Conservation (phyloP, 2,888 invertebrate species). For the Heliconius ismenius region DNA sequence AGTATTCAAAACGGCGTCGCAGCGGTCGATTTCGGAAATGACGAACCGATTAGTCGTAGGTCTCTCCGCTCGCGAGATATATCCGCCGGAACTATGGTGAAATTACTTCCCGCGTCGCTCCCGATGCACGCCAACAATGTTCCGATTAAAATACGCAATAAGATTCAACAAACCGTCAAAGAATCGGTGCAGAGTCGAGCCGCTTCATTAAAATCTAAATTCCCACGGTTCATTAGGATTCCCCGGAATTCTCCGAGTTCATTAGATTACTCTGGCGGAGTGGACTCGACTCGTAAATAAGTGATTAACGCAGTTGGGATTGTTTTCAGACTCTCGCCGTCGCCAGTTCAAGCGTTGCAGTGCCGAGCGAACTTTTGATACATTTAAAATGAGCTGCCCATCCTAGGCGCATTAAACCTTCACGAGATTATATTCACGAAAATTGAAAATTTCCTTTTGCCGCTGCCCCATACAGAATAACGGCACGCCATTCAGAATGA, state of each 20-base stretch:
- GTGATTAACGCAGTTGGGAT: slow-evolving; percentile 81
- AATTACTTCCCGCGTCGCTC: slow-evolving; percentile 71
- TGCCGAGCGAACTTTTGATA: slow-evolving; percentile 69
- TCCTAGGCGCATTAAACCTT: slow-evolving; percentile 56
- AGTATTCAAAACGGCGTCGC: slow-evolving; percentile 66
- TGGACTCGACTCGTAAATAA: slow-evolving; percentile 78
- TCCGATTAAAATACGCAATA: slow-evolving; percentile 60
- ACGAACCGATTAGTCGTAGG: slow-evolving; percentile 77
- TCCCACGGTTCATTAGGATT: slow-evolving; percentile 80
- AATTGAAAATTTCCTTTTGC: slow-evolving; percentile 47
- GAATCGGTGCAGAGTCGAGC: slow-evolving; percentile 52
- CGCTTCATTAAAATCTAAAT: slow-evolving; percentile 77
- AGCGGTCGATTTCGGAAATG: slow-evolving; percentile 76
- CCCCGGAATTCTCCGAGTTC: slow-evolving; percentile 73
- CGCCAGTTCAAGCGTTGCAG: slow-evolving; percentile 57
- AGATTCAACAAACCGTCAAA: slow-evolving; percentile 58
- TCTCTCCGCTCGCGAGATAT: slow-evolving; percentile 68
- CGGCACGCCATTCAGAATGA: background rate
- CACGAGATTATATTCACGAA: slow-evolving; percentile 55
- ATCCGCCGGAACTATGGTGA: slow-evolving; percentile 71
- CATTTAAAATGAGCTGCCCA: slow-evolving; percentile 72
- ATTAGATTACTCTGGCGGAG: slow-evolving; percentile 74
- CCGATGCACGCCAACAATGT: slow-evolving; percentile 64
- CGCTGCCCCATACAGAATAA: slow-evolving; percentile 19
- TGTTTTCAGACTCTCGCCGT: slow-evolving; percentile 71